phyloP scores from a whole-genome alignment of 2,113 vertebrate species.

The Scopus umbretta region DNA sequence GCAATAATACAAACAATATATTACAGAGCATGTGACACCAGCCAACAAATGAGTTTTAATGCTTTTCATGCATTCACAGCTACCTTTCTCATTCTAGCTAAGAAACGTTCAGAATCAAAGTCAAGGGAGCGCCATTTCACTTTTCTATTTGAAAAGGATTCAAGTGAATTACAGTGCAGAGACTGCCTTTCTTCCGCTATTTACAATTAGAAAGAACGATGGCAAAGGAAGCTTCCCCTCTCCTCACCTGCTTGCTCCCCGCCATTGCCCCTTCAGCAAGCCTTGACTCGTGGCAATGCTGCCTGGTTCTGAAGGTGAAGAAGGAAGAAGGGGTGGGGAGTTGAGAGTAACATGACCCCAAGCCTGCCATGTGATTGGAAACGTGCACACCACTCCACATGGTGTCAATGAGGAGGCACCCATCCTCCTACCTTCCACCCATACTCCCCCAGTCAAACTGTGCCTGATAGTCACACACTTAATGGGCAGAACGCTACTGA shows the following conservation, averaged over 20 bases:
- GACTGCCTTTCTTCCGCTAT: background rate
- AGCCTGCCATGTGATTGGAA: slow-evolving; percentile 54
- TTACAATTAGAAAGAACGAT: background rate
- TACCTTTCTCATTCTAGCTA: background rate
- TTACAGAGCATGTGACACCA: slow-evolving; percentile 21
- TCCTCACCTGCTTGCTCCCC: slow-evolving; percentile 64
- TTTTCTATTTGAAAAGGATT: background rate
- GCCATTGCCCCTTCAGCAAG: slow-evolving; percentile 56
- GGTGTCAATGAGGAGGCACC: slow-evolving; percentile 45
- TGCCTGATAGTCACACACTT: background rate
- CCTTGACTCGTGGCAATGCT: slow-evolving; percentile 63
- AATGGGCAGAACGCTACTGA: background rate
- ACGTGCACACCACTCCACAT: slow-evolving; percentile 32
- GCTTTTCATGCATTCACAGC: slow-evolving; percentile 20
- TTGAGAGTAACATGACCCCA: slow-evolving; percentile 60
- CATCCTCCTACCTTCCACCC: slow-evolving; percentile 52
- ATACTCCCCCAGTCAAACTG: background rate
- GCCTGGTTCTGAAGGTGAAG: slow-evolving; percentile 54
- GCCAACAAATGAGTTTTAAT: background rate
- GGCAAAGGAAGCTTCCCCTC: slow-evolving; percentile 39
- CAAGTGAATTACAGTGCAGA: background rate
- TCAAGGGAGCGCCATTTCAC: background rate
- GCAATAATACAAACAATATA: slow-evolving; percentile 53
- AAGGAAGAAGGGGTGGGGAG: slow-evolving; percentile 63
- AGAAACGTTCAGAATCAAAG: slow-evolving; percentile 2